These are phyloP conservation scores for Pristionchus arcanus DNA, from an alignment of 2,888 invertebrate genomes.

Conservation along the genomic window DNA sequence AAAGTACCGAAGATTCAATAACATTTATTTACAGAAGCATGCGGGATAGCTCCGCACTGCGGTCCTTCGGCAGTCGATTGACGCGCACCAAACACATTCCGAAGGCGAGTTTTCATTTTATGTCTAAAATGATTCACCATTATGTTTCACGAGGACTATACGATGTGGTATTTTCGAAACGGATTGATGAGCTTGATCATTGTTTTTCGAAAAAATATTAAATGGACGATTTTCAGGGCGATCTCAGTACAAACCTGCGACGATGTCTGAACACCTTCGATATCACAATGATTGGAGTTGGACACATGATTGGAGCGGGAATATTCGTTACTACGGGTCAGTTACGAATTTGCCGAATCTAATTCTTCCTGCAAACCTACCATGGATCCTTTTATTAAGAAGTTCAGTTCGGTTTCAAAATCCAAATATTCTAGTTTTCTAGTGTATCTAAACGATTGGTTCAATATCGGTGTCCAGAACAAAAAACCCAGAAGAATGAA, in stretches of 20 bases:
- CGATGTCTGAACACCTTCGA: conserved; percentile 63
- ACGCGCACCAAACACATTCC: not conserved
- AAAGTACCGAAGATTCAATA: too few species aligned
- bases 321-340: conserved; percentile 88
- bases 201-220: not conserved
- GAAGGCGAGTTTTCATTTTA: not conserved
- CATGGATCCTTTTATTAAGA: not conserved
- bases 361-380: too few species aligned
- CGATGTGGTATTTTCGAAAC: not conserved
- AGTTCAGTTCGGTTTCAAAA: not conserved
- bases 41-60: not conserved
- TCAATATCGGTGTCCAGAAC: not conserved
- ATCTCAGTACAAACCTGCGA: conserved; percentile 57
- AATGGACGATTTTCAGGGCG: not conserved
- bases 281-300: conserved; percentile 90
- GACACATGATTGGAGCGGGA: conserved; percentile 95
- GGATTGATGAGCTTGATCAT: not conserved
- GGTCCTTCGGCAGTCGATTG: not conserved
- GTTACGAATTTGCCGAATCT: too few species aligned
- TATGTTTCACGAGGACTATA: not conserved
- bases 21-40: too few species aligned
- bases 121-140: not conserved
- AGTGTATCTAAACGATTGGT: not conserved
- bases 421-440: not conserved
- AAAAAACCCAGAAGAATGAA: not conserved